phyloP scores from a whole-genome alignment of 1,140 invertebrate genomes.

The Andricus grossulariae region DNA sequence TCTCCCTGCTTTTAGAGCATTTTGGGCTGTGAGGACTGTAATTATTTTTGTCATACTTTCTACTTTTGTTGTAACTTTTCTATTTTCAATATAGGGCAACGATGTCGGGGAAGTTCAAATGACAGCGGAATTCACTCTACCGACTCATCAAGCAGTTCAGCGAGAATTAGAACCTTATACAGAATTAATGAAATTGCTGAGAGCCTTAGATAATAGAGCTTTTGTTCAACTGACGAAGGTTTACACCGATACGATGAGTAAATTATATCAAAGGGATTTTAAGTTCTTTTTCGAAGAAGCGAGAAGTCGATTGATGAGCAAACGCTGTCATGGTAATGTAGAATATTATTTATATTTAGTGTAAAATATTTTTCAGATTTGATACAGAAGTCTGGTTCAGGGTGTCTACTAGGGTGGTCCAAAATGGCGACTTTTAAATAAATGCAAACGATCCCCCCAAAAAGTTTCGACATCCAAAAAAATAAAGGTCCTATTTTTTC shows the following conservation, averaged over 20 bases:
- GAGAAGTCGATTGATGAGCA: conserved; percentile 74
- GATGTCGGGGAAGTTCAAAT: conserved; percentile 79
- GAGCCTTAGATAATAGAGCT: conserved; percentile 88
- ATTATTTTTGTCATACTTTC: too few species aligned
- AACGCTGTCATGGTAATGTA: conserved; percentile 63
- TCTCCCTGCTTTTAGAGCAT: too few species aligned
- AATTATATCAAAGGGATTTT: conserved; percentile 91
- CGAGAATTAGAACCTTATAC: conserved; percentile 89
- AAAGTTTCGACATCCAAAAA: too few species aligned
- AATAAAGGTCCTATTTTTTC: too few species aligned
- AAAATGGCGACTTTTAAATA: too few species aligned
- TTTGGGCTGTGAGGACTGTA: too few species aligned
- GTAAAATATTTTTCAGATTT: too few species aligned
- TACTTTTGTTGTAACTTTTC: background rate
- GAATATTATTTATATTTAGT: background rate
- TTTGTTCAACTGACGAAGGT: conserved; percentile 88
- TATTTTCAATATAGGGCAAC: conserved; percentile 77
- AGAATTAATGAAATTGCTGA: conserved; percentile 93
- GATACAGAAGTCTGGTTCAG: too few species aligned
- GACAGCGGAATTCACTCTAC: conserved; percentile 80
- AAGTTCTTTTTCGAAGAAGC: conserved; percentile 87
- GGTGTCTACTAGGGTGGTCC: too few species aligned
- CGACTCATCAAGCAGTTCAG: conserved; percentile 87
- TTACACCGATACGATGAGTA: conserved; percentile 86
- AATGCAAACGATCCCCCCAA: too few species aligned